phyloP scores from a whole-genome alignment of 2,797 vertebrate species.

The Falco cherrug region DNA sequence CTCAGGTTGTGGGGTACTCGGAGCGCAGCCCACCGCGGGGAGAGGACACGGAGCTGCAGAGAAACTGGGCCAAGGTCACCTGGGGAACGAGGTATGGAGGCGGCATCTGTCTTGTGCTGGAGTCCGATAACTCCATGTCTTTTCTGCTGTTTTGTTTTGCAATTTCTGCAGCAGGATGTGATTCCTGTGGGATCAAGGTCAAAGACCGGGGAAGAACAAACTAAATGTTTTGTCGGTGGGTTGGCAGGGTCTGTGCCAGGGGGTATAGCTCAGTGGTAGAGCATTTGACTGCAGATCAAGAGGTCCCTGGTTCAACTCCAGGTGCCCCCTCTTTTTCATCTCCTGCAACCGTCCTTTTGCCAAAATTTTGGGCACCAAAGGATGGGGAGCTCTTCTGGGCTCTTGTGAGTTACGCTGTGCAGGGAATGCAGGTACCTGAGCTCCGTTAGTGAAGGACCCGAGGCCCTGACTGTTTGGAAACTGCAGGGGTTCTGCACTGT shows the following conservation, averaged over 20 bases:
- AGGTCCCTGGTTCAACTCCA: not conserved
- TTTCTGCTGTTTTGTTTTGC: not conserved
- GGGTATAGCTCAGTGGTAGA: slow-evolving; percentile 60
- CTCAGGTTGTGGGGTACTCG: no score
- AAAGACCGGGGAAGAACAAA: no score
- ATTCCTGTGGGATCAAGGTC: fast-evolving
- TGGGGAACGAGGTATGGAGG: not conserved
- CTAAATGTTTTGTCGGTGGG: not conserved
- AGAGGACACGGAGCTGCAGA: not conserved
- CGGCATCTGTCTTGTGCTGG: no score
- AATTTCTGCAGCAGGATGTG: not conserved
- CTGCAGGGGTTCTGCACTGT: not conserved
- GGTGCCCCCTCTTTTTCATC: not conserved
- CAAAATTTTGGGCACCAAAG: no score
- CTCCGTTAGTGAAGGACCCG: fast-evolving
- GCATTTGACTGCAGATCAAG: slow-evolving; percentile 69
- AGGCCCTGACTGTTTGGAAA: no score
- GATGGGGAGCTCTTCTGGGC: not conserved
- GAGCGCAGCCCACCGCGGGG: no score
- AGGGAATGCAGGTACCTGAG: not conserved
- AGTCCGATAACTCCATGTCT: fast-evolving
- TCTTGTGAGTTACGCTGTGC: not conserved
- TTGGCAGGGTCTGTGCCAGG: not conserved
- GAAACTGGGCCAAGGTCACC: not conserved
- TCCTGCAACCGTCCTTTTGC: not conserved